Conservation (phyloP, 1,140 invertebrate genomes). For the Drosophila mayri region DNA sequence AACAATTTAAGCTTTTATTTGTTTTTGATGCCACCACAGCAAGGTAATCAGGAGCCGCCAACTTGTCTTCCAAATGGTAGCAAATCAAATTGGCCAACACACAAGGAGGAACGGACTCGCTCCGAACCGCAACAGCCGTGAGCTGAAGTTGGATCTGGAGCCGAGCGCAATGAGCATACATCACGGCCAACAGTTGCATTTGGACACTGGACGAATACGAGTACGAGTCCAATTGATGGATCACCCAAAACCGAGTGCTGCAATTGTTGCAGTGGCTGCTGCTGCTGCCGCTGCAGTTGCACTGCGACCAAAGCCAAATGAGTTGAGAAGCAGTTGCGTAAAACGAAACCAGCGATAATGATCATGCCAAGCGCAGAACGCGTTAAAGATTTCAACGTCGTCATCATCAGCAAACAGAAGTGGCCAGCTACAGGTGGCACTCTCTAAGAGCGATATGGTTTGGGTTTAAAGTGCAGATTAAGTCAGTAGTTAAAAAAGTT, state of each 20-base stretch:
- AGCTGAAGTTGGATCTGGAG: background rate
- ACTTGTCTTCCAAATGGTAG: constrained; percentile 65
- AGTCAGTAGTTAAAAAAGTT: background rate
- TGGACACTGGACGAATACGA: constrained; percentile 53
- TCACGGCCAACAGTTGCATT: constrained; percentile 70
- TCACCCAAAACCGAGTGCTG: constrained; percentile 71
- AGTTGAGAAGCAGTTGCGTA: constrained; percentile 78
- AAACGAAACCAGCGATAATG: constrained; percentile 79
- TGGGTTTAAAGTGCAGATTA: background rate
- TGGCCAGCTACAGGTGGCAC: constrained; percentile 23
- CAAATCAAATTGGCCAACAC: constrained; percentile 63
- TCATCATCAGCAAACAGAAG: constrained; percentile 62
- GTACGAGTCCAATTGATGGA: constrained; percentile 67
- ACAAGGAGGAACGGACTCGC: constrained; percentile 20
- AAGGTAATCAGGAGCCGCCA: constrained; percentile 61
- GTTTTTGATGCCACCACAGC: constrained; percentile 79
- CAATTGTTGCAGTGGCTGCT: constrained; percentile 8
- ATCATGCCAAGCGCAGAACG: constrained; percentile 82
- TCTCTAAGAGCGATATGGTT: background rate
- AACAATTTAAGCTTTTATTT: constrained; percentile 83
- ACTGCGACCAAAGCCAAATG: constrained; percentile 68
- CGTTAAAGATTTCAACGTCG: constrained; percentile 81
- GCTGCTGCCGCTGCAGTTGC: constrained; percentile 10
- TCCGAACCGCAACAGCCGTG: constrained; percentile 6
- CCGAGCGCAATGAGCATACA: constrained; percentile 72